Conservation (phyloP, 2,797 vertebrate species). For the Xyrichtys novacula region DNA sequence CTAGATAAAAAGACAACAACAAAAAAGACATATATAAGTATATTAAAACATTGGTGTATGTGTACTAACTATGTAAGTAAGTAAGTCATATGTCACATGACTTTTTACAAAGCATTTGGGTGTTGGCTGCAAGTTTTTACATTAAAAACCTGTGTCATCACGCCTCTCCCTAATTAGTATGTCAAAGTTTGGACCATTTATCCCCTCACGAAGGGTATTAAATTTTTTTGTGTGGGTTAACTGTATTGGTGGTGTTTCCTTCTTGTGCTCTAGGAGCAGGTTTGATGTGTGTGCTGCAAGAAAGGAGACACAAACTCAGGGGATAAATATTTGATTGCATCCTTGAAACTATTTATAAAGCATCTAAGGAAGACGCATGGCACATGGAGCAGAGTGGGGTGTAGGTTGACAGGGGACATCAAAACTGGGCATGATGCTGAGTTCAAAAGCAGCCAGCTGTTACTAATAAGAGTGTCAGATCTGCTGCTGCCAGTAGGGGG, state of each 20-base stretch:
- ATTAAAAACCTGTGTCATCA: conserved; percentile 92
- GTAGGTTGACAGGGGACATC: conserved; percentile 50
- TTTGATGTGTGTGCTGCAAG: conserved; percentile 32
- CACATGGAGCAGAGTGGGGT: conserved; percentile 42
- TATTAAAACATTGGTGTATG: conserved; percentile 90
- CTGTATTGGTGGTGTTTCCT: conserved; percentile 70
- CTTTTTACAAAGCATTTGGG: conserved; percentile 87
- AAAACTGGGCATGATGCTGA: conserved; percentile 49
- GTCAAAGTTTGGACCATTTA: conserved; percentile 84
- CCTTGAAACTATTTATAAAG: conserved; percentile 68
- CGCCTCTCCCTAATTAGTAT: conserved; percentile 80
- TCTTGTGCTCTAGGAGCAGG: conserved; percentile 49
- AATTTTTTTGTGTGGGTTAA: conserved; percentile 86
- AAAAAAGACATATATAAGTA: conserved; percentile 88
- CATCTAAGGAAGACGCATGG: conserved; percentile 60
- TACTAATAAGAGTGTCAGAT: conserved; percentile 31
- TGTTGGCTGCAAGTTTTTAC: conserved; percentile 93
- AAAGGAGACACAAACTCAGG: conserved; percentile 37
- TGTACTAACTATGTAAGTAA: conserved; percentile 90
- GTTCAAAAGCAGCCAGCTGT: conserved; percentile 52
- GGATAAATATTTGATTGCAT: conserved; percentile 74
- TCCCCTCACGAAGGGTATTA: conserved; percentile 85
- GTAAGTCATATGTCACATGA: conserved; percentile 88
- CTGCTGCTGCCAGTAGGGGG: conserved; percentile 65
- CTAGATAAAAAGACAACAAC: conserved; percentile 90